phyloP scores from a whole-genome alignment of 2,113 vertebrate species.

The Puma concolor region DNA sequence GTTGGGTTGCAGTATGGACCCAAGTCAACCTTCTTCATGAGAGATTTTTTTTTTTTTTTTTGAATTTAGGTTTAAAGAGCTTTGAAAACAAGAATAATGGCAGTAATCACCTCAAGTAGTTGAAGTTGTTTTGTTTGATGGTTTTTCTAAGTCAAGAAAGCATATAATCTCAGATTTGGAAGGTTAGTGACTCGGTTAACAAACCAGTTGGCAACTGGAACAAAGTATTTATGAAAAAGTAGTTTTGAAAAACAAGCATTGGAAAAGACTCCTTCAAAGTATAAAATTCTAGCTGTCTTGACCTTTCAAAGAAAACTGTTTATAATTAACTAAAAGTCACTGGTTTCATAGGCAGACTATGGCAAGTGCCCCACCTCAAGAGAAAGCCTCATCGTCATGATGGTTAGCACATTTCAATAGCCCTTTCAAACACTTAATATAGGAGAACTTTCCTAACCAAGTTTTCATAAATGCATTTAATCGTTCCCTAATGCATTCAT shows the following conservation, averaged over 20 bases:
- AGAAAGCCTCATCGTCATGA: not conserved
- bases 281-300: conserved; percentile 42
- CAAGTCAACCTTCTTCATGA: conserved; percentile 45
- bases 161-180: conserved; percentile 47
- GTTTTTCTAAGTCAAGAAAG: conserved; percentile 61
- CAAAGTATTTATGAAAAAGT: conserved; percentile 56
- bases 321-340: conserved; percentile 42
- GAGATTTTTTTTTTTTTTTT: not conserved
- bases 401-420: not conserved
- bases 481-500: not conserved
- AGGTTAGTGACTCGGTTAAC: conserved; percentile 60
- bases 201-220: conserved; percentile 44
- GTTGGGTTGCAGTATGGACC: not conserved
- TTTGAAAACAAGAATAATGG: conserved; percentile 47
- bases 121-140: conserved; percentile 53
- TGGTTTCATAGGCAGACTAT: not conserved
- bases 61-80: conserved; percentile 24
- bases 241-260: conserved; percentile 53
- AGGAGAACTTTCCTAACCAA: not conserved
- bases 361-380: not conserved
- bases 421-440: not conserved
- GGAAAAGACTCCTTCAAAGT: conserved; percentile 30
- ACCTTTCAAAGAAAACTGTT: conserved; percentile 4
- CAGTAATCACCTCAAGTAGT: not conserved
- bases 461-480: conserved; percentile 12